Base-by-base conservation (phyloP, 1,140 invertebrate genomes). In the Charaxes varanes region DNA sequence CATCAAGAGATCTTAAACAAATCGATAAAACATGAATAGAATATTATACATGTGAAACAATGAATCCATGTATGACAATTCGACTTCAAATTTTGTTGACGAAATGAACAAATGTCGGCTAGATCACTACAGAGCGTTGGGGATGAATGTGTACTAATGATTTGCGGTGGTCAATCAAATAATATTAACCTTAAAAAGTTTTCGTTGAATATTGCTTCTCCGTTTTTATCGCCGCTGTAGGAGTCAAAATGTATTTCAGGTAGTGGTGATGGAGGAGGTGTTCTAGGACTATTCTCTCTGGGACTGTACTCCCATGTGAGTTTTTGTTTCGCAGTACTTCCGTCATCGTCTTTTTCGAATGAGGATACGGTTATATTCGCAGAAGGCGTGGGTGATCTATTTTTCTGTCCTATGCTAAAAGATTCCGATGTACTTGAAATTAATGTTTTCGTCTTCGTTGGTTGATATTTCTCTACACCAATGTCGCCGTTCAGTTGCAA, bases 1-100 rank as follows among this genome's bases (percentile, higher is more conserved):
- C 87, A 47, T 88, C 87, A 53, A 88, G 79, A 46, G 87, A 87
- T 61, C 86, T 85, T 73, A 84, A 85, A 85, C 73, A 77, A 84
- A 85, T 68, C 60, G 53, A 77, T 47, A 62, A 65, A 50, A 66
- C 41, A 62, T 79, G 69, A 70, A 42, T 67, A 46, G 66, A 35
- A 48, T 74, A 74, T 66, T 57, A 49, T 70, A 65, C 61, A 76
- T 46, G 40, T 68, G 45, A 55, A 47, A 30, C 28, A 51, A 63
- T 69, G 48, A 21, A 32, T 54, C 46, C 51, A 58, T 48, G 36
- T 41, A 53, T 41, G 54, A 54, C 27, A 43, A 13, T 36, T 57
- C n/a, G n/a, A n/a, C n/a, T 41, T 40, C 51, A 60, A 70, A 56
- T 53, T 50, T 52, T 30, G 16, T 26, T 44, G 48, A 47, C 64